These are phyloP conservation scores for Pseudococcus viburni DNA, from an alignment of 2,888 invertebrate genomes.

Conservation along the genomic window DNA sequence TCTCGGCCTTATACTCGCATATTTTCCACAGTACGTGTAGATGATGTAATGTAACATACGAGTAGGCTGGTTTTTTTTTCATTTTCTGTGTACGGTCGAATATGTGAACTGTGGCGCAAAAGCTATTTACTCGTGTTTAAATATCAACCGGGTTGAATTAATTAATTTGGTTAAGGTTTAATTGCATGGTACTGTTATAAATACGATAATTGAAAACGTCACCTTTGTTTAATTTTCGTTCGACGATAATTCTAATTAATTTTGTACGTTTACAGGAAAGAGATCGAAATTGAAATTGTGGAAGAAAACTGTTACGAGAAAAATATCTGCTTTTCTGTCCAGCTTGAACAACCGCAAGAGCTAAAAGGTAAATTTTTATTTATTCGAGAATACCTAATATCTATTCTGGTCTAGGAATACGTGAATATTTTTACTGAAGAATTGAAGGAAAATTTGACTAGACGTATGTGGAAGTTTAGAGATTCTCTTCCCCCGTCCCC, in stretches of 20 bases:
- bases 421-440: no score
- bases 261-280: constrained; percentile 82
- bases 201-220: constrained; percentile 19
- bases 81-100: neutral
- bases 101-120: neutral
- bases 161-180: no score
- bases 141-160: neutral
- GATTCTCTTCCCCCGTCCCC: no score
- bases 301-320: constrained; percentile 99
- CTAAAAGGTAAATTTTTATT: constrained; percentile 26
- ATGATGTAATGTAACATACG: no score
- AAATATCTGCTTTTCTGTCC: constrained; percentile 92
- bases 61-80: no score
- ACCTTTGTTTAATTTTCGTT: neutral
- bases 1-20: neutral
- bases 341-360: constrained; percentile 84
- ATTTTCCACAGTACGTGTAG: no score
- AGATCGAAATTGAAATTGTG: constrained; percentile 87
- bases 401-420: no score
- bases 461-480: no score
- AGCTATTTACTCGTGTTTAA: neutral
- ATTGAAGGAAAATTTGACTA: no score
- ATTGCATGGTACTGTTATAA: neutral
- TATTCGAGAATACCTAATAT: no score
- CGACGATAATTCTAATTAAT: constrained; percentile 50